Conservation (phyloP, 2,888 invertebrate genomes). For the Laspeyria flexula region DNA sequence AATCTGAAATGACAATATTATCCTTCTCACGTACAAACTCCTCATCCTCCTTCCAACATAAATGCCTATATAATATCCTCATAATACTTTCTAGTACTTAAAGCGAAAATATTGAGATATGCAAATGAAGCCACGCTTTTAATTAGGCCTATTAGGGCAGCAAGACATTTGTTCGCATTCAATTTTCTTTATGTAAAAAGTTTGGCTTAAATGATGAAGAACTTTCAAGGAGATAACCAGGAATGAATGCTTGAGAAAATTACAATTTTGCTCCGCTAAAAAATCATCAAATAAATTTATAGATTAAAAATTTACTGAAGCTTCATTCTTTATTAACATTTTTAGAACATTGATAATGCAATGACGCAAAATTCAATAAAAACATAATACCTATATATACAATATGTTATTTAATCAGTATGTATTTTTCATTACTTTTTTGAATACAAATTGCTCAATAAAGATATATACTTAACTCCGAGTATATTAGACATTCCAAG, state of each 20-base stretch:
- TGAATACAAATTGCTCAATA: too few species aligned
- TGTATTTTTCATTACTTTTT: too few species aligned
- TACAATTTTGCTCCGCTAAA: too few species aligned
- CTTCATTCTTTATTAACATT: too few species aligned
- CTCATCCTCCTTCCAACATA: conserved; percentile 31
- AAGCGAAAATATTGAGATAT: conserved; percentile 16
- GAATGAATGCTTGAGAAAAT: background rate
- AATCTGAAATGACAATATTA: conserved; percentile 52
- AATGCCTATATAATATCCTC: conserved; percentile 28
- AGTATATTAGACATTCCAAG: too few species aligned
- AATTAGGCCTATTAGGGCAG: conserved; percentile 11
- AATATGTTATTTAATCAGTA: too few species aligned
- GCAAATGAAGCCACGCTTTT: conserved; percentile 16
- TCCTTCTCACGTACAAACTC: conserved; percentile 43
- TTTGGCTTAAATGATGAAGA: conserved; percentile 6
- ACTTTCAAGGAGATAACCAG: background rate
- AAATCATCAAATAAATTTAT: too few species aligned
- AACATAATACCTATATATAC: too few species aligned
- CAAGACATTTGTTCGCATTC: conserved; percentile 10
- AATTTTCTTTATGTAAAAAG: conserved; percentile 20
- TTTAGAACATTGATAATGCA: too few species aligned
- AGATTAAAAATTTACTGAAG: too few species aligned
- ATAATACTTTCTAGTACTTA: conserved; percentile 22
- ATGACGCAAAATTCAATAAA: too few species aligned
- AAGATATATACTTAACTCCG: too few species aligned